Evolutionary conservation across 2,888 invertebrate species (phyloP).

Genomic region (Mermis nigrescens): DNA sequence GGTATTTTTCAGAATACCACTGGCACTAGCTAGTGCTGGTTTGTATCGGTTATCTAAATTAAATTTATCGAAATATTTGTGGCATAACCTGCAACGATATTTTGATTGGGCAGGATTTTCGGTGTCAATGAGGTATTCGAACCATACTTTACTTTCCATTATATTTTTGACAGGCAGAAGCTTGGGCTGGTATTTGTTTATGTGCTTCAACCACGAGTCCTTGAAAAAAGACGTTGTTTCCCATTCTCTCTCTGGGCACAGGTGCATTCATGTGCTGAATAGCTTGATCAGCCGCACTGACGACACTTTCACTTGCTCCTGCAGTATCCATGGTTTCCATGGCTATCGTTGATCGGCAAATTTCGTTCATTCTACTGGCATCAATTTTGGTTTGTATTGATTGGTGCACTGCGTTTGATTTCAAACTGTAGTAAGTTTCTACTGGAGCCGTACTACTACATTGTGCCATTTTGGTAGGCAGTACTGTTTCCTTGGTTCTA

Average conservation of each 20-base stretch:
- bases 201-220: background rate
- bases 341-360: background rate
- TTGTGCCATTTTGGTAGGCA: too few species aligned
- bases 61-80: background rate
- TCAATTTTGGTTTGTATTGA: background rate
- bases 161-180: background rate
- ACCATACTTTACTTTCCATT: background rate
- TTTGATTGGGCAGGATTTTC: constrained; percentile 2
- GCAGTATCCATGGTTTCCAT: background rate
- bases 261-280: background rate
- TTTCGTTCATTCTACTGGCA: background rate
- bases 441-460: too few species aligned
- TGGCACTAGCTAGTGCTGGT: too few species aligned
- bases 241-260: background rate
- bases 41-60: background rate
- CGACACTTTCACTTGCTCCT: background rate
- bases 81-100: background rate
- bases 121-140: background rate
- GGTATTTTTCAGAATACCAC: background rate
- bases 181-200: background rate
- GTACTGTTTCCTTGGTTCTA: too few species aligned
- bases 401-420: background rate
- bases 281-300: background rate
- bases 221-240: background rate
- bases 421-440: background rate